Evolutionary conservation across 2,797 vertebrate species (phyloP).

Genomic region (Falco berigora): DNA sequence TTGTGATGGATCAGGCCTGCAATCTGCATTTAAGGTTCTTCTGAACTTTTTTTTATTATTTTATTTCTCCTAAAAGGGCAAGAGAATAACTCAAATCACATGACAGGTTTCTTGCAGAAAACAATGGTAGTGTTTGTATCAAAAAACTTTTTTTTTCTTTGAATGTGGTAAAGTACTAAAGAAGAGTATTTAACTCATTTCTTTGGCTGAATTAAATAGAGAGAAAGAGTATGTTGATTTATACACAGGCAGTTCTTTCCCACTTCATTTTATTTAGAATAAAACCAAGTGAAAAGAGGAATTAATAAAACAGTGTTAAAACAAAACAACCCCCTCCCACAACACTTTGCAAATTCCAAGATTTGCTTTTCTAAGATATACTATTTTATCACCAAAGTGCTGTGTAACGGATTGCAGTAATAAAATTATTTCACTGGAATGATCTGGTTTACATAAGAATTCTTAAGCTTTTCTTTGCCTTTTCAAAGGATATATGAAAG

Average conservation of each 20-base stretch:
- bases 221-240: neutral
- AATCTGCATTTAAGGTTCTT: neutral
- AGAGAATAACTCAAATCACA: constrained; percentile 8
- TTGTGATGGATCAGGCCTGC: neutral
- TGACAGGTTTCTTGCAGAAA: constrained; percentile 32
- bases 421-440: constrained; percentile 36
- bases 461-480: constrained; percentile 43
- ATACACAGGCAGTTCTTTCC: neutral
- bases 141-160: neutral
- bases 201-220: neutral
- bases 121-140: constrained; percentile 38
- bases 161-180: neutral
- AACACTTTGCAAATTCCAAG: neutral
- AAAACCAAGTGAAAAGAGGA: constrained; percentile 12
- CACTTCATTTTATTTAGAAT: constrained; percentile 25
- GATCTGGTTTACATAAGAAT: constrained; percentile 51
- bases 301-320: constrained; percentile 11
- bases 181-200: constrained; percentile 4
- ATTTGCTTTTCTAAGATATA: neutral
- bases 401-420: constrained; percentile 27
- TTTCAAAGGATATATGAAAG: constrained; percentile 43
- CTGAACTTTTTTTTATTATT: neutral
- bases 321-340: neutral
- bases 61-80: constrained; percentile 23
- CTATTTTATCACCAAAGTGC: neutral